Percentiles rank a stretch among this genome's conserved stretches.
These are phyloP conservation scores for Gambusia holbrooki DNA, from an alignment of 2,113 vertebrate species.

Conservation along the genomic window DNA sequence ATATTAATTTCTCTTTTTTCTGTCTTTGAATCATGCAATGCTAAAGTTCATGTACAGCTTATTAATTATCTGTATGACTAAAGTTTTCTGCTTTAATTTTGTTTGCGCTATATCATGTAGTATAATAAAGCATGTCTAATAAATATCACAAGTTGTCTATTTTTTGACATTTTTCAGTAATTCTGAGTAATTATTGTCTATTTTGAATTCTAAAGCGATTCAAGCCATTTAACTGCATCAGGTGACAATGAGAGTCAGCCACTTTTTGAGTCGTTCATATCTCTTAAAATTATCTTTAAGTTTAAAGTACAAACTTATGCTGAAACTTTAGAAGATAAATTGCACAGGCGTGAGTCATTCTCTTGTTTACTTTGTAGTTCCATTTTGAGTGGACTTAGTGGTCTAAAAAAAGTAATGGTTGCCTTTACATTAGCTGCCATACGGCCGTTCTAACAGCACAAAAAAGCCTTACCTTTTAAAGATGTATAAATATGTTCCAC, in stretches of 20 bases:
- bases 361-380: constrained; percentile 8
- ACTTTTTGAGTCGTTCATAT: not conserved
- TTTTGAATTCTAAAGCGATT: not conserved
- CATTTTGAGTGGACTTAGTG: constrained; percentile 46
- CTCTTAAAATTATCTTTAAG: not conserved
- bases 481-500: not conserved
- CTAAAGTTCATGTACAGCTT: constrained; percentile 16
- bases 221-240: not conserved
- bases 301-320: not conserved
- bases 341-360: constrained; percentile 22
- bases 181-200: not conserved
- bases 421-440: constrained; percentile 3
- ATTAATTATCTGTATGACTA: constrained; percentile 1
- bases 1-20: not conserved
- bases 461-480: not conserved
- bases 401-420: constrained; percentile 17
- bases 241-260: not conserved
- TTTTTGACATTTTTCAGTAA: not conserved
- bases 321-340: constrained; percentile 42
- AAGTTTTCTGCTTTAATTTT: constrained; percentile 31
- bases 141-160: constrained; percentile 1
- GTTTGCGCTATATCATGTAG: constrained; percentile 41
- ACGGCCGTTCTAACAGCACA: not conserved
- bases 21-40: constrained; percentile 11
- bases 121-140: constrained; percentile 62